These are phyloP conservation scores for Enteromius trimaculatus DNA, from an alignment of 2,797 vertebrate species.

Conservation along the genomic window DNA sequence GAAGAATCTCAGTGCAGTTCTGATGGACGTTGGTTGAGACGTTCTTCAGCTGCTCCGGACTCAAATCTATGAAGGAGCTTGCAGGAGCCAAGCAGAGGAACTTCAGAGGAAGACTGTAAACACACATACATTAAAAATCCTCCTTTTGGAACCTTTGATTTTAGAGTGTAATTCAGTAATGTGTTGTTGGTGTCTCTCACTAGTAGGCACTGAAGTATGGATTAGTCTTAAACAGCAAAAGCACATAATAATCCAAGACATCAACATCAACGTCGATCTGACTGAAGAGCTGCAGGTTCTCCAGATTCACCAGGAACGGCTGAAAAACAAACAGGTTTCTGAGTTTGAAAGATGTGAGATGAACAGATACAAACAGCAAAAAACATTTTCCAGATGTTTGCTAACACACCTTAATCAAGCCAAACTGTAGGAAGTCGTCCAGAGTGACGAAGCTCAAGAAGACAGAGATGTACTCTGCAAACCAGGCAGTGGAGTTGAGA, in stretches of 20 bases:
- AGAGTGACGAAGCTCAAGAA: conserved; percentile 73
- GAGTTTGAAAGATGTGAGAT: neutral
- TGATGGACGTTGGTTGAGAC: conserved; percentile 62
- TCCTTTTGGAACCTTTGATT: neutral
- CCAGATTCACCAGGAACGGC: conserved; percentile 69
- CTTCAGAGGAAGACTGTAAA: conserved; percentile 69
- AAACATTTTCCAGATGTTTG: neutral
- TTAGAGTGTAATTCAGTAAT: no score
- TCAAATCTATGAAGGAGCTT: conserved; percentile 67
- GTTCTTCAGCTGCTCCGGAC: neutral
- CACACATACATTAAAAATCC: neutral
- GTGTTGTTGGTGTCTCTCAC: conserved; percentile 65
- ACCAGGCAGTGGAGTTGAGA: conserved; percentile 81
- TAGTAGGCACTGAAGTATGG: conserved; percentile 70
- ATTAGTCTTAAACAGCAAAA: conserved; percentile 70
- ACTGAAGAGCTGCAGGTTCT: conserved; percentile 73
- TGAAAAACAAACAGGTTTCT: conserved; percentile 21
- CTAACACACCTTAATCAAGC: conserved; percentile 65
- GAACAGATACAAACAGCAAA: neutral
- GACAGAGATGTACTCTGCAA: conserved; percentile 72
- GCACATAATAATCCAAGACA: conserved; percentile 67
- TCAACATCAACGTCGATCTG: conserved; percentile 57
- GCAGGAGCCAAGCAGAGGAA: conserved; percentile 68
- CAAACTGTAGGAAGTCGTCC: conserved; percentile 67
- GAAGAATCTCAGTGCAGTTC: conserved; percentile 58